Base-by-base conservation (phyloP, 2,888 invertebrate genomes). In the Agonopterix heracliana region DNA sequence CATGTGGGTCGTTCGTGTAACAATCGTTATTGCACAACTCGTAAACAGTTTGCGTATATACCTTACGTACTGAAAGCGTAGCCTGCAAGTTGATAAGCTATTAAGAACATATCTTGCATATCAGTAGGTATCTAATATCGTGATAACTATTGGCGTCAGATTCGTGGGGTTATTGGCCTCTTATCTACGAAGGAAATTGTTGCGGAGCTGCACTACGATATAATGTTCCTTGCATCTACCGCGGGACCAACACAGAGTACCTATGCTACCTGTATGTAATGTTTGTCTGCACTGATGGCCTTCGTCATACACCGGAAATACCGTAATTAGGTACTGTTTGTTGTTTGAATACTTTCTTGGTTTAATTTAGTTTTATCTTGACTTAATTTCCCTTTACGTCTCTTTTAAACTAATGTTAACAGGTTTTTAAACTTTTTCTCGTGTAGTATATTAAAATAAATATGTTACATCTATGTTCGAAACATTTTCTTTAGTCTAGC, bases 131-230 rank as follows among this genome's bases (percentile, higher is more conserved):
- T 38, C 38, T 38, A n/a, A 38, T 11, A 9, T 63, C 54, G 54
- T 58, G 57, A 63, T 60, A 61, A 57, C 54, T 49, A 40, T 26
- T 46, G 35, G 44, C 53, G 54, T 50, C 53, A 57, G 59, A 62
- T 67, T 66, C 56, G 61, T 57, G 50, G 54, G 59, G 55, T 64
- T 62, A 63, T 54, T 17, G 68, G 45, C 55, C 66, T 49, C 35
- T 62, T 69, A 69, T 70, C 68, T 60, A 14, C 43, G 12, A 42
- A 44, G 13, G 14, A 46, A 42, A 48, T 14, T 38, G 26, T 26
- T 12, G 41, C 41, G 41, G 12, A 41, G 13, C 38, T 38, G 26
- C 26, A 26, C 26, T 26, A 26, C 26, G 26, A 26, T 7, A 26
- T 26, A 5, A 11, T 38, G 38, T 38, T 38, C 38, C 40, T 44